phyloP scores from a whole-genome alignment of 2,888 invertebrate genomes.

The Erebia ligea region DNA sequence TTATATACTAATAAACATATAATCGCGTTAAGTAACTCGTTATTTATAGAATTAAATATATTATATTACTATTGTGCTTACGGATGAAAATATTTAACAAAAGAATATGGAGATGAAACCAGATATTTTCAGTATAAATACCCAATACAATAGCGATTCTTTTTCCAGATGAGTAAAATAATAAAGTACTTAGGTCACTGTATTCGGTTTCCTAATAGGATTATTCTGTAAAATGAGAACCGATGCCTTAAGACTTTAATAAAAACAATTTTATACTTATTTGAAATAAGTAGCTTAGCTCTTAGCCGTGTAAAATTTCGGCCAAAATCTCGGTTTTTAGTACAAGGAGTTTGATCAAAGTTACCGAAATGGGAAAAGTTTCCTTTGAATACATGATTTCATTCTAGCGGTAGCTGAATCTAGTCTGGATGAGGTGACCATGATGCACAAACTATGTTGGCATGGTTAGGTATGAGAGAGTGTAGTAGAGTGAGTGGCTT shows the following conservation, averaged over 20 bases:
- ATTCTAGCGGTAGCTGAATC: too few relatives aligned
- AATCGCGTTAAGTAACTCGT: too few relatives aligned
- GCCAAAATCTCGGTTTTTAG: background rate
- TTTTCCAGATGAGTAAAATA: background rate
- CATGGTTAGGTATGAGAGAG: too few relatives aligned
- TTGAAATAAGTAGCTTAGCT: too few relatives aligned
- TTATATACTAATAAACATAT: too few relatives aligned
- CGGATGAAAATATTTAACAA: background rate
- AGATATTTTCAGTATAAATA: background rate
- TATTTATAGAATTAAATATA: too few relatives aligned
- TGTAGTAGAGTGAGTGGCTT: too few relatives aligned
- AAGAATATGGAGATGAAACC: background rate
- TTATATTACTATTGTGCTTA: background rate
- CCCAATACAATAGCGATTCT: background rate
- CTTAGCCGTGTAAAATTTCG: background rate
- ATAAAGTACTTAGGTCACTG: background rate
- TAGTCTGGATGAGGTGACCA: background rate
- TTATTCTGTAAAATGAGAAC: background rate
- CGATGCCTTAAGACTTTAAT: background rate
- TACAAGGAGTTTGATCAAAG: background rate
- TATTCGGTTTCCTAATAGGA: conserved; percentile 1
- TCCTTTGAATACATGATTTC: background rate
- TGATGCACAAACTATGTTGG: background rate
- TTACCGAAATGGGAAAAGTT: background rate
- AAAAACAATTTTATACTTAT: background rate